Evolutionary conservation across 2,113 vertebrate species (phyloP), one percentile per base, ranked within the genome.

Genomic region (Dryoscopus gambensis): DNA sequence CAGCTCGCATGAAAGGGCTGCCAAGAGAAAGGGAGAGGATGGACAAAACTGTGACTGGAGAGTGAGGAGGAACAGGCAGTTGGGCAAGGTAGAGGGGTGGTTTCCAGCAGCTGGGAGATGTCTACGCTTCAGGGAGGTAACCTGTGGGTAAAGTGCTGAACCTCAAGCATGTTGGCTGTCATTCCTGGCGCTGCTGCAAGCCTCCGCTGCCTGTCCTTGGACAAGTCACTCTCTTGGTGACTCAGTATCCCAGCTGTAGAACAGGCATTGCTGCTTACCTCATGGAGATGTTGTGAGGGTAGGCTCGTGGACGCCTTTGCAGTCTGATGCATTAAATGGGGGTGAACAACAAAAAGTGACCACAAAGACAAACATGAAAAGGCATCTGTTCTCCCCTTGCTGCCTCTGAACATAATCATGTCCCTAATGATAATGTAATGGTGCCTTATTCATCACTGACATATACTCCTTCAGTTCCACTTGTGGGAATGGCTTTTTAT

Each of bases 201-300:
- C 67, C 62, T 90, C 74, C 1, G 1, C 31, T n/a, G 80, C 71
- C 44, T 82, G 77, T 94, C 80, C 65, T 87, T 92, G 78, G 71
- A 80, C 67, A 77, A 95, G 85, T 80, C 75, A 35, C 64, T 84
- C 35, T 96, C 23, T 42, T 0, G 21, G 82, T 96, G 94, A 95
- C 82, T 96, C 93, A 95, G 74, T 85, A 28, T 70, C 79, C 84
- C 93, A 96, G 80, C 84, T 96, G 89, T 67, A 87, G 86, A 70
- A 10, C 1, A 13, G 85, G 55, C 53, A 64, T 39, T 89, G 87
- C 59, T 85, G 46, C 75, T 93, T 91, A 53, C 82, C 47, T 94
- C 82, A 76, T 80, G 83, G 63, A 31, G 63, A 53, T 57, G 59
- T 75, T 73, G 49, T 65, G 56, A 95, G 63, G 40, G 50, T 57